Base-by-base conservation (phyloP, 1,140 invertebrate species). In the Drosophila funebris region DNA sequence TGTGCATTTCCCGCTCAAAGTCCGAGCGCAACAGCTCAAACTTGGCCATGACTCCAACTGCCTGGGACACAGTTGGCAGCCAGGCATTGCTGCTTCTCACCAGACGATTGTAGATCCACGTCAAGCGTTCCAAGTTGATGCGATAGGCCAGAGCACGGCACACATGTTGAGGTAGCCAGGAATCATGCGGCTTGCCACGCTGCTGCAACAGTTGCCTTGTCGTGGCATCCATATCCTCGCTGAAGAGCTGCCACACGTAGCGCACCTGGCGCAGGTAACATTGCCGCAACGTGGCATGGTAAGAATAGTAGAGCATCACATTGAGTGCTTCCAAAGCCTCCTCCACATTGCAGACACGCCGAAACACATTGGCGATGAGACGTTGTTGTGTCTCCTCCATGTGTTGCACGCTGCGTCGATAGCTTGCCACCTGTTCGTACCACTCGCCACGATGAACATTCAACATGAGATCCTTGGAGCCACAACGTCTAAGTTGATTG, bases 331-430 rank as follows among this genome's bases (percentile, higher is more conserved):
- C 94, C 9, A 96, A 92, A 0, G 94, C 94, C 83, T 96, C 96
- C 73, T 96, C 95, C 0, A 96, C 92, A 76, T 95, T 95, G 33
- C 94, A 94, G 5, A 96, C 93, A 6, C 93, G 92, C 70, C 94
- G 93, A 78, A 96, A 96, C 0, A 95, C 93, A 3, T 93, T 93
- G 29, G 94, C 93, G 8, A 96, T 93, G 4, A 96, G 90, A 76
- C 96, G 96, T 90, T 96, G 95, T 62, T 96, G 94, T 8, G 92
- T 92, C 57, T 94, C 94, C 92, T 96, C 95, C 14, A 96, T 93
- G 61, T 95, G 94, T 75, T 94, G 94, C 57, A 96, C 93, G 44
- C 93, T 92, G 1, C 92, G 90, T 0, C 83, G 63, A 20, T 79
- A 87, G 0, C 24, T 13, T 2, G 60, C 58, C 13, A 87, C 73